Percentiles rank a stretch among this genome's conserved stretches.
These are phyloP conservation scores for Tarsius wallacei DNA, from an alignment of 2,797 vertebrate species.

Conservation along the genomic window DNA sequence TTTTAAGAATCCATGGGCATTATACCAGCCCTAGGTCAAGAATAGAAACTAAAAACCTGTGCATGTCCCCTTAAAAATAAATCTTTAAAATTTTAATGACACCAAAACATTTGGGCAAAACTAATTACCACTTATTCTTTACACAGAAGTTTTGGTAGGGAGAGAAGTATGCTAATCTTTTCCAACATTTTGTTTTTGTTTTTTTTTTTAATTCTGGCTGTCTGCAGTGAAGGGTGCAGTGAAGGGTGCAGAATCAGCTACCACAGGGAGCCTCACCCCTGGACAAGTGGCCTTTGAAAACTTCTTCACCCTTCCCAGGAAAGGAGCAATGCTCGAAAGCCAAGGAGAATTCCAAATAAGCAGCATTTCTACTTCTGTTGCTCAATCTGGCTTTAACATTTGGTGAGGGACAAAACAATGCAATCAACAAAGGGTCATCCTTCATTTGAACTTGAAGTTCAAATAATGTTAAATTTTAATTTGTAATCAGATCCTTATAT, in stretches of 20 bases:
- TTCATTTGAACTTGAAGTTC: slow-evolving; percentile 57
- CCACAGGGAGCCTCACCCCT: background rate
- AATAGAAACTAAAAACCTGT: background rate
- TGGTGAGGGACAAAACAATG: background rate
- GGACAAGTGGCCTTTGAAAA: slow-evolving; percentile 1
- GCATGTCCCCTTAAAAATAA: background rate
- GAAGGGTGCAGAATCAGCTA: background rate
- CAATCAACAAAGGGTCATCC: background rate
- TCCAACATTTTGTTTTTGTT: background rate
- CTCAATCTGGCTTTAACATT: slow-evolving; percentile 40
- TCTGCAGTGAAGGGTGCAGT: background rate
- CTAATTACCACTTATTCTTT: slow-evolving; percentile 29
- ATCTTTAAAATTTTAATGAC: background rate
- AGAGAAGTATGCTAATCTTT: background rate
- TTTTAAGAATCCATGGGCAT: background rate
- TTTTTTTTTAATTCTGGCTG: background rate
- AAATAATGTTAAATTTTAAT: slow-evolving; percentile 33
- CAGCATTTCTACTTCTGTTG: background rate
- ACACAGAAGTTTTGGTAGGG: background rate
- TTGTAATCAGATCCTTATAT: slow-evolving; percentile 36
- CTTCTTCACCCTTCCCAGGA: background rate
- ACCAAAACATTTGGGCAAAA: background rate
- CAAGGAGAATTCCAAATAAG: slow-evolving; percentile 47
- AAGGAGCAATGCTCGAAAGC: slow-evolving; percentile 29
- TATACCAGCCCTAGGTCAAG: background rate